Evolutionary conservation across 2,888 invertebrate species (phyloP), one percentile per base, ranked within the genome.

Genomic region (Aleiodes testaceus): DNA sequence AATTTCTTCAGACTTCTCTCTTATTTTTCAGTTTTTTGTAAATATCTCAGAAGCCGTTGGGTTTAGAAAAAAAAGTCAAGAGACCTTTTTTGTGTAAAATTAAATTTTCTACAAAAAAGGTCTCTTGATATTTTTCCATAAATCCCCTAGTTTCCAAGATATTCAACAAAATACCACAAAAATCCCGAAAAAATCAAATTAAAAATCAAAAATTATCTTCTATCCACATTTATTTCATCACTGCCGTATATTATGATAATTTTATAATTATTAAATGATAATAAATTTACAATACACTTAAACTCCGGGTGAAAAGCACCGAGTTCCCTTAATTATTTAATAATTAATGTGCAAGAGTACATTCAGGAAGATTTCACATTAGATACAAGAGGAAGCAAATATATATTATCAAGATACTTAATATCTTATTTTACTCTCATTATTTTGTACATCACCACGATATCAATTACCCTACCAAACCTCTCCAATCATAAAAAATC

Each of bases 291-390:
- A 55, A 30, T 30, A 55, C 14, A 26, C 36, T 36, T 30, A 55
- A 55, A 55, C 55, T 55, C 55, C n/a, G n/a, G 30, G 55, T 55
- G 55, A 36, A 55, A 55, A 55, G 55, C 55, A 55, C 55, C n/a
- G 26, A 30, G 55, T 26, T 55, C 4, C 3, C 26, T 26, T 26
- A 26, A 26, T 26, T 26, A 18, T 16, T 55, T 12, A 55, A 26
- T 55, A 26, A 36, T 55, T 26, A 26, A 36, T 55, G 55, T 36
- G 55, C 55, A n/a, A 52, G 11, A 55, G 14, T 36, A 30, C 55
- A 55, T 55, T 14, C 26, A 26, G 55, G 36, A 55, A 55, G 55
- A 36, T 16, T 36, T 26, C 5, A 26, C 1, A 36, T n/a, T 36
- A 36, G 30, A 30, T 36, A 55, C 55, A 30, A 36, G 26, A 22